phyloP scores from a whole-genome alignment of 1,140 invertebrate species.

The Ectropis grisescens region DNA sequence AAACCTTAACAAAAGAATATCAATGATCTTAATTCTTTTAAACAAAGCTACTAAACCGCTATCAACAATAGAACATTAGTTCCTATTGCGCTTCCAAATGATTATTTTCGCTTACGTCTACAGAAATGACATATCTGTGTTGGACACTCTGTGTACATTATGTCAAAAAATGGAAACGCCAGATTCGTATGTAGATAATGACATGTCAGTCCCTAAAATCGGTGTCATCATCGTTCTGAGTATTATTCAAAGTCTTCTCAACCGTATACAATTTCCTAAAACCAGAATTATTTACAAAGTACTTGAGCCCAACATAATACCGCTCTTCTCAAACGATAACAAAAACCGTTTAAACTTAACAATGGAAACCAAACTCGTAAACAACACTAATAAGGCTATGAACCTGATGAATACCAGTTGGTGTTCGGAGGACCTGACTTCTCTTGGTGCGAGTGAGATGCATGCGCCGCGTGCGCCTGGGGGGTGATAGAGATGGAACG shows the following conservation, averaged over 20 bases:
- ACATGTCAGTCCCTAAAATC: no score
- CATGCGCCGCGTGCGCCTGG: slow-evolving; percentile 69
- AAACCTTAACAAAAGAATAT: no score
- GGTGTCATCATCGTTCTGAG: no score
- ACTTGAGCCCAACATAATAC: slow-evolving; percentile 5
- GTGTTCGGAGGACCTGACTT: slow-evolving; percentile 73
- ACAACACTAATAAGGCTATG: slow-evolving; percentile 69
- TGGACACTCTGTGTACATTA: no score
- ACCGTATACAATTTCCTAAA: slow-evolving; percentile 24
- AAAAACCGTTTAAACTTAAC: slow-evolving; percentile 30
- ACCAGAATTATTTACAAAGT: slow-evolving; percentile 13
- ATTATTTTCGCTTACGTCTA: no score
- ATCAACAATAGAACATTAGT: no score
- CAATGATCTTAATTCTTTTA: no score
- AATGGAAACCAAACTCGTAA: slow-evolving; percentile 15
- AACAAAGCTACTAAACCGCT: no score
- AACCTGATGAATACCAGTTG: slow-evolving; percentile 84
- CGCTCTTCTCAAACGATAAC: slow-evolving; percentile 10
- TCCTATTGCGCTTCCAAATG: no score
- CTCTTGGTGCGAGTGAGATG: slow-evolving; percentile 51
- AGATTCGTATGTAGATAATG: no score
- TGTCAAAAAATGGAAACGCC: no score
- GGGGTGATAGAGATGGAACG: slow-evolving; percentile 92
- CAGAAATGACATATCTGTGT: no score
- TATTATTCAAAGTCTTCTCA: slow-evolving; percentile 21